Evolutionary conservation across 2,797 vertebrate genomes (phyloP).

Genomic region (Cyclura pinguis): DNA sequence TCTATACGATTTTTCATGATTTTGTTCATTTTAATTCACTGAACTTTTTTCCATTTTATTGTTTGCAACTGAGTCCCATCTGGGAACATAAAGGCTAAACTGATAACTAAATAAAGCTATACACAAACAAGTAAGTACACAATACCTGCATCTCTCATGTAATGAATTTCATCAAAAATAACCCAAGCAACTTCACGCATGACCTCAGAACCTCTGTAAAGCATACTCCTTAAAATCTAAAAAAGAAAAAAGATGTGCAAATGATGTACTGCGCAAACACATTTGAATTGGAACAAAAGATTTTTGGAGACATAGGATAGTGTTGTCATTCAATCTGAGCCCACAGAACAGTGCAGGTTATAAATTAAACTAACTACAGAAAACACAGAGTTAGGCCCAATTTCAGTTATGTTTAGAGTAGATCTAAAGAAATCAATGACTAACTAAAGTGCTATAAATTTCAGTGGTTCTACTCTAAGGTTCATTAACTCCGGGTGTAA

Average conservation of each 20-base stretch:
- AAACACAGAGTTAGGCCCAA: neutral
- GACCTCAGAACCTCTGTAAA: slow-evolving; percentile 98
- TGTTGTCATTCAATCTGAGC: neutral
- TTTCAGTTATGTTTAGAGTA: neutral
- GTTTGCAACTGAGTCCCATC: neutral
- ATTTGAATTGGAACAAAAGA: neutral
- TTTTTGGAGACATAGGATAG: neutral
- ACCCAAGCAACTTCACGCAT: slow-evolving; percentile 99
- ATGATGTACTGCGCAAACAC: neutral
- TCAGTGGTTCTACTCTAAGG: neutral
- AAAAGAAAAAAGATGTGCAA: slow-evolving; percentile 10
- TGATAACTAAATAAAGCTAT: neutral
- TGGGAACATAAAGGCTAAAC: neutral
- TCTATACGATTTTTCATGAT: neutral
- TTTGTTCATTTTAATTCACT: neutral
- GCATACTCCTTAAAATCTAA: slow-evolving; percentile 98
- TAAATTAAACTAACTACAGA: neutral
- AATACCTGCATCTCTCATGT: slow-evolving; percentile 97
- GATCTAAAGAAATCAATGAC: neutral
- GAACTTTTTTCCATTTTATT: neutral
- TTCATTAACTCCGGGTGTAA: neutral
- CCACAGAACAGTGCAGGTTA: neutral
- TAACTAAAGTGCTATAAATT: neutral
- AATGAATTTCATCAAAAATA: slow-evolving; percentile 98
- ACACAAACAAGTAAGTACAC: neutral